Evolutionary conservation across 2,113 vertebrate genomes (phyloP).

Genomic region (Terrapene triunguis): DNA sequence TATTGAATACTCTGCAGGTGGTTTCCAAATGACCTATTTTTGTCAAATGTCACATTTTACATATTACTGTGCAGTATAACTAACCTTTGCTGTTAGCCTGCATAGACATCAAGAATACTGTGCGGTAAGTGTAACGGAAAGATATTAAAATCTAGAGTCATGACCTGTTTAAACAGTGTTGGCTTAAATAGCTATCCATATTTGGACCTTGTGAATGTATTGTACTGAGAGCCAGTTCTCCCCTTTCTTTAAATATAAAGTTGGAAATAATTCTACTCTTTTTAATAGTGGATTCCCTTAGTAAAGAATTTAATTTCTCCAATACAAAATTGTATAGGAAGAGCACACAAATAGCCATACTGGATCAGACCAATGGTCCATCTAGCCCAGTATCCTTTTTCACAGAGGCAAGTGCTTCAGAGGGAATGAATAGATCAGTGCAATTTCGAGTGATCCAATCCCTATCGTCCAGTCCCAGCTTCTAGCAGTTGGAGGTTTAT

Average conservation of each 20-base stretch:
- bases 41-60: conserved; percentile 67
- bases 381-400: not conserved
- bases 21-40: conserved; percentile 41
- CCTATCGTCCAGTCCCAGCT: not conserved
- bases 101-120: conserved; percentile 18
- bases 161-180: not conserved
- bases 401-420: not conserved
- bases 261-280: not conserved
- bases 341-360: not conserved
- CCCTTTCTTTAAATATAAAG: not conserved
- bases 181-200: conserved; percentile 16
- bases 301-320: conserved; percentile 39
- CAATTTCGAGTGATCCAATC: too few species aligned
- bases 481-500: not conserved
- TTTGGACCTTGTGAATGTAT: not conserved
- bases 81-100: conserved; percentile 42
- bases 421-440: not conserved
- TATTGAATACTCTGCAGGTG: conserved; percentile 11
- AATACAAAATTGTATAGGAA: conserved; percentile 50
- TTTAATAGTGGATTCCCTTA: not conserved
- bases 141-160: not conserved
- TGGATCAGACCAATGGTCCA: not conserved
- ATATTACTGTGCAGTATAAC: conserved; percentile 3
- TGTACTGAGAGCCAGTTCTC: not conserved
- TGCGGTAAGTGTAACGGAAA: not conserved